These are phyloP conservation scores for Trachythela sp. DNA, from an alignment of 64 coral and sea anemone genomes.

Conservation along the genomic window DNA sequence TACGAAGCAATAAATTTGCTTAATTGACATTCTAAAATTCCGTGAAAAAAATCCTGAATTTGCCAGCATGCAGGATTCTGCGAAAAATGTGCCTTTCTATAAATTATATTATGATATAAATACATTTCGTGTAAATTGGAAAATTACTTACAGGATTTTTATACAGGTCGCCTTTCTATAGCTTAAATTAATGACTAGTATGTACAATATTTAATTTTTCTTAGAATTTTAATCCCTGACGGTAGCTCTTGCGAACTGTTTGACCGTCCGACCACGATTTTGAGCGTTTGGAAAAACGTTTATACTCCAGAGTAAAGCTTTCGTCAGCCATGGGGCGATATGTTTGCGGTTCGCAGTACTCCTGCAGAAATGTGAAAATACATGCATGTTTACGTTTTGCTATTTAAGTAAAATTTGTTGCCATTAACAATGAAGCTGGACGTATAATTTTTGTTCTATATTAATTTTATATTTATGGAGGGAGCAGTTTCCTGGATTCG, in stretches of 20 bases:
- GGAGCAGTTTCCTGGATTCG: no score
- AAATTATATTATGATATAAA: slow-evolving; percentile 9
- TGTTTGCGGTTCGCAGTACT: slow-evolving; percentile 78
- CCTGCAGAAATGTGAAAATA: slow-evolving; percentile 32
- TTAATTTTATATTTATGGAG: no score
- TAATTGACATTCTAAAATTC: no score
- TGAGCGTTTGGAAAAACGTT: slow-evolving; percentile 73
- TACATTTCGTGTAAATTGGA: background rate
- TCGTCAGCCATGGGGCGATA: slow-evolving; percentile 86
- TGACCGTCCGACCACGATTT: slow-evolving; percentile 86
- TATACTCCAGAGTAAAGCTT: slow-evolving; percentile 59
- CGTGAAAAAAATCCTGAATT: no score
- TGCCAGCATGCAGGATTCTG: no score
- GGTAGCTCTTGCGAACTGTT: slow-evolving; percentile 61
- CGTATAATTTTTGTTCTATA: no score
- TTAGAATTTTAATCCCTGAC: slow-evolving; percentile 75
- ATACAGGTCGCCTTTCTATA: background rate
- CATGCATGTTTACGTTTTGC: no score
- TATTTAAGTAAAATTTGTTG: no score
- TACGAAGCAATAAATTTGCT: no score
- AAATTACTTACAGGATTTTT: background rate
- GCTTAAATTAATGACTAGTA: background rate
- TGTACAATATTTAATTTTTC: background rate
- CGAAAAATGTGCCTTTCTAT: background rate
- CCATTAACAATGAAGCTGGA: no score